Percentiles rank a stretch among this genome's conserved stretches.
phyloP scores from a whole-genome alignment of 2,888 invertebrate genomes.

The Scrobipalpa atriplicella region DNA sequence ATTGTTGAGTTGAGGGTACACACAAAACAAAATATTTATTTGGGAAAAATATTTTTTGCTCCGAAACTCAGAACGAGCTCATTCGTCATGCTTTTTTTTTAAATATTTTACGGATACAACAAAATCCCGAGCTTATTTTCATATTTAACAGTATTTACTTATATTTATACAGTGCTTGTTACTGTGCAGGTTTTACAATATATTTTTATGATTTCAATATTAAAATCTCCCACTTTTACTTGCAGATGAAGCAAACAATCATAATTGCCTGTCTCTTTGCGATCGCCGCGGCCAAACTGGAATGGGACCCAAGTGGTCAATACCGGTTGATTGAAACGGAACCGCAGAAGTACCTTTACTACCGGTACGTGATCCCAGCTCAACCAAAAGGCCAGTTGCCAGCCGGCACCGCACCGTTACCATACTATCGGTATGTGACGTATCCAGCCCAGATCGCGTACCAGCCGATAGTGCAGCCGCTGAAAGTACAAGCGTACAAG shows the following conservation, averaged over 20 bases:
- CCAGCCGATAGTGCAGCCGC: constrained; percentile 4
- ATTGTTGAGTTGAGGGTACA: too few relatives aligned
- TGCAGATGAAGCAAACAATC: constrained; percentile 37
- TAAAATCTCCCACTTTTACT: background rate
- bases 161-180: too few relatives aligned
- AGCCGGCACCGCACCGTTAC: background rate
- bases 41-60: too few relatives aligned
- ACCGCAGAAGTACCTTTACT: constrained; percentile 29
- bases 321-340: constrained; percentile 37
- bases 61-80: too few relatives aligned
- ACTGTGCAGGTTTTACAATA: too few relatives aligned
- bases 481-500: constrained; percentile 10
- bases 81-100: too few relatives aligned
- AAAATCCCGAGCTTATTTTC: too few relatives aligned
- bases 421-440: background rate
- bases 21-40: too few relatives aligned
- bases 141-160: too few relatives aligned
- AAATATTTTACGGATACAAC: too few relatives aligned
- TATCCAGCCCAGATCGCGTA: background rate
- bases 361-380: constrained; percentile 12
- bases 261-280: constrained; percentile 33
- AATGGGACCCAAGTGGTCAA: constrained; percentile 37
- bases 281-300: constrained; percentile 34
- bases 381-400: background rate
- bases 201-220: background rate